A percentile compares a stretch with the other conserved stretches of the same genome.
Evolutionary conservation across 2,888 invertebrate genomes (phyloP).

Genomic region (Cephus nigrinus): DNA sequence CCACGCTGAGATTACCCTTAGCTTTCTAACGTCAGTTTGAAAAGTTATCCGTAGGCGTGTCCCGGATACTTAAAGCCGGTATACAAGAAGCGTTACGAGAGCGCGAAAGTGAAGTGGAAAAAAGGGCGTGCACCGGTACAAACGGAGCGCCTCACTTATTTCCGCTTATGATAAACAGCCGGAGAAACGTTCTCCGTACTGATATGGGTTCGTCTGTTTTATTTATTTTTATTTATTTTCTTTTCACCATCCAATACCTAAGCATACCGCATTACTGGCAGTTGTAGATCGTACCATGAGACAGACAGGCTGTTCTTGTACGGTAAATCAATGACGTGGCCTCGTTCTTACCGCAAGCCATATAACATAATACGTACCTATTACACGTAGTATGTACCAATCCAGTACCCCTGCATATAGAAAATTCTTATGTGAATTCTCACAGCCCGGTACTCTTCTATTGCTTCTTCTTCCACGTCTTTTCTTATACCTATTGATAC

Average conservation of each 20-base stretch:
- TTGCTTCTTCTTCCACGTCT: too few relatives aligned
- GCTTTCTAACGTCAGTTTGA: not conserved
- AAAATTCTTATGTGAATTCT: not conserved
- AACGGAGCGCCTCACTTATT: not conserved
- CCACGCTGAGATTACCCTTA: not conserved
- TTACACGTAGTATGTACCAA: not conserved
- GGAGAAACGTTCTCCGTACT: not conserved
- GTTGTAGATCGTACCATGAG: not conserved
- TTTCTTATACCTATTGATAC: too few relatives aligned
- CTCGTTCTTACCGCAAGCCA: slow-evolving; percentile 26
- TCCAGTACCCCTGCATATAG: not conserved
- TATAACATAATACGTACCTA: not conserved
- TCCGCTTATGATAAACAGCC: slow-evolving; percentile 4
- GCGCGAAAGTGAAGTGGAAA: not conserved
- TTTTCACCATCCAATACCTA: not conserved
- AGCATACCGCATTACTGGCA: not conserved
- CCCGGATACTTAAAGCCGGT: not conserved
- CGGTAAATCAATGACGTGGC: slow-evolving; percentile 39
- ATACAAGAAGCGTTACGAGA: not conserved
- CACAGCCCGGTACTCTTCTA: not conserved
- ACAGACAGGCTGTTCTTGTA: slow-evolving; percentile 14
- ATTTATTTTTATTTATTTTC: not conserved
- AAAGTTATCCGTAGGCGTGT: not conserved
- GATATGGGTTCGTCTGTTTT: too few relatives aligned
- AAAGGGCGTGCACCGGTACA: not conserved